Evolutionary conservation across 2,797 vertebrate species (phyloP), one percentile per base, ranked within the genome.

Genomic region (Notolabrus celidotus): DNA sequence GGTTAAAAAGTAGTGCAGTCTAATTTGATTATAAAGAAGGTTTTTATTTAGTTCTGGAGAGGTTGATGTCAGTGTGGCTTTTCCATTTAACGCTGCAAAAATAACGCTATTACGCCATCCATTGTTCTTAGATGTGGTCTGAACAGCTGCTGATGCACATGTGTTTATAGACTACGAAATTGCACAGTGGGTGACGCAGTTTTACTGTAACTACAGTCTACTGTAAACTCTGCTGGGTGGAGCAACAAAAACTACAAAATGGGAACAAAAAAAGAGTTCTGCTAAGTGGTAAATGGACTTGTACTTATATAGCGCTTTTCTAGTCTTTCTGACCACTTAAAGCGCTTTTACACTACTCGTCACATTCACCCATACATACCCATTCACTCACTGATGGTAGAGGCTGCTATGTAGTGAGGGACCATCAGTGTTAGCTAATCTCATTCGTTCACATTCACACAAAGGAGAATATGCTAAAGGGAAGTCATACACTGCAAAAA

Each of bases 61-160:
- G 45, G 47, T 49, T 72, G 27, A 34, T 77, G 63, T 72, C 67
- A 29, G 51, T 49, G 55, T 12, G 41, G 20, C 47, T 65, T 56
- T 50, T 34, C 19, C 39, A 36, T 42, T 69, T 54, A 70, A 74
- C 80, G 27, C 57, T 2, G 11, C 19, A 61, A 20, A 83, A 82
- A 82, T 57, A 76, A 57, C 68, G 58, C 22, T 64, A 61, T 73
- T 52, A 79, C 17, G 23, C 29, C 43, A 61, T 25, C 45, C 2
- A 5, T 63, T 43, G 19, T 31, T 45, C 50, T 55, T 51, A 61
- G 59, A 86, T 78, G 75, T 70, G 74, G 76, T 82, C 23, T 46
- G 54, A 54, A 62, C 20, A 70, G 46, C 5, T 41, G 9, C 36
- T 51, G 52, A 41, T 60, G 34, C 33, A 59, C 63, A 29, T 52